phyloP scores from a whole-genome alignment of 2,797 vertebrate genomes.

The Oreonectes daqikongensis region DNA sequence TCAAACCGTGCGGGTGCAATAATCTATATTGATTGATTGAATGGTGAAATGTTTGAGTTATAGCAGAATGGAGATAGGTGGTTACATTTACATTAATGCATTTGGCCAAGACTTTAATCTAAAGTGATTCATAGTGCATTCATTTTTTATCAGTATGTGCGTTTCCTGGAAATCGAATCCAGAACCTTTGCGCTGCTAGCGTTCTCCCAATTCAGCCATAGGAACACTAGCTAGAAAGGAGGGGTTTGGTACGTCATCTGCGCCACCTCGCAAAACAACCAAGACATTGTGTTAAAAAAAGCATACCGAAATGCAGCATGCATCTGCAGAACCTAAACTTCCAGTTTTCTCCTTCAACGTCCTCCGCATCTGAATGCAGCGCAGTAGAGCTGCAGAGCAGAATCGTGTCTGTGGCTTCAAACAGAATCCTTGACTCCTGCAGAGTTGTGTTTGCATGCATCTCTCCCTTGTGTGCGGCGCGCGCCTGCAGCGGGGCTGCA shows the following conservation, averaged over 20 bases:
- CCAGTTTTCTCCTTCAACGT: conserved; percentile 5
- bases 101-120: neutral
- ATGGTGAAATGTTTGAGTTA: neutral
- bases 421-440: conserved; percentile 38
- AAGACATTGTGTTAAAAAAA: neutral
- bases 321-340: neutral
- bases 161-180: neutral
- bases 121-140: too few relatives aligned
- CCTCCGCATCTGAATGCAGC: conserved; percentile 34
- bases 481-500: conserved; percentile 18
- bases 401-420: conserved; percentile 31
- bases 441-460: conserved; percentile 1
- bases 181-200: neutral
- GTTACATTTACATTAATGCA: neutral
- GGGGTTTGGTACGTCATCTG: too few relatives aligned
- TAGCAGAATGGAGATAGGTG: neutral
- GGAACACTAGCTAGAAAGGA: neutral
- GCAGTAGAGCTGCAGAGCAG: conserved; percentile 37
- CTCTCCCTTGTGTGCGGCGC: neutral
- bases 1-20: neutral
- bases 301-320: neutral
- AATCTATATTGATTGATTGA: neutral
- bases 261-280: too few relatives aligned
- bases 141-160: neutral
- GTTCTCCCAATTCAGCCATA: neutral